Conservation (phyloP, 2,888 invertebrate genomes). For the Lysandra coridon region DNA sequence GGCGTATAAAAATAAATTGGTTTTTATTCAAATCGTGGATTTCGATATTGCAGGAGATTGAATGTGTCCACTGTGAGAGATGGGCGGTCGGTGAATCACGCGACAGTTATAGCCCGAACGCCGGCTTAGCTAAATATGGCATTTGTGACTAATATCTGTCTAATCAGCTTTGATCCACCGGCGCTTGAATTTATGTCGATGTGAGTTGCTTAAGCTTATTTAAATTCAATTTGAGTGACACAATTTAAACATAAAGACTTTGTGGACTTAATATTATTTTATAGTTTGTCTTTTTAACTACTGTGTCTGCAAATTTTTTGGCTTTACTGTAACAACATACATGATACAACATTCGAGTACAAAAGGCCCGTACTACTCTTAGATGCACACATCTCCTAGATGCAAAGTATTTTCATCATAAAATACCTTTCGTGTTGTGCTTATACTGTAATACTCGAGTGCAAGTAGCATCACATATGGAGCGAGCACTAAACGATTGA, state of each 20-base stretch:
- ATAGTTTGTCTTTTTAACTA: too few relatives aligned
- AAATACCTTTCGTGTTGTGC: neutral
- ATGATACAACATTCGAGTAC: too few relatives aligned
- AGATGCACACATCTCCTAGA: neutral
- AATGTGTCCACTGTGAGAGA: conserved; percentile 12
- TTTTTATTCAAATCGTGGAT: conserved; percentile 14
- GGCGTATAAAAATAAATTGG: conserved; percentile 10
- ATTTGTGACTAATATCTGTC: conserved; percentile 16
- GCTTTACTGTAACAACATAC: too few relatives aligned
- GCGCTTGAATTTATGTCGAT: conserved; percentile 5
- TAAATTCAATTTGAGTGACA: too few relatives aligned
- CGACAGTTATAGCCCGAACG: neutral
- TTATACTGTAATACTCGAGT: conserved; percentile 5
- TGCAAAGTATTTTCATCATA: neutral
- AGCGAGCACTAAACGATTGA: conserved; percentile 49
- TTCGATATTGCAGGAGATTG: conserved; percentile 16
- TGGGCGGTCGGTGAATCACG: conserved; percentile 16
- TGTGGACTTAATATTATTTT: too few relatives aligned
- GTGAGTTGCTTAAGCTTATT: too few relatives aligned
- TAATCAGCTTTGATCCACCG: neutral
- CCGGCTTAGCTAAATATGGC: conserved; percentile 16
- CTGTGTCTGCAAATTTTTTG: too few relatives aligned
- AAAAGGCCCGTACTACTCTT: too few relatives aligned
- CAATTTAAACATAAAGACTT: too few relatives aligned
- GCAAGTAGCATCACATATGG: conserved; percentile 38